phyloP scores from a whole-genome alignment of 2,113 vertebrate genomes.

The Chaetodon auriga region DNA sequence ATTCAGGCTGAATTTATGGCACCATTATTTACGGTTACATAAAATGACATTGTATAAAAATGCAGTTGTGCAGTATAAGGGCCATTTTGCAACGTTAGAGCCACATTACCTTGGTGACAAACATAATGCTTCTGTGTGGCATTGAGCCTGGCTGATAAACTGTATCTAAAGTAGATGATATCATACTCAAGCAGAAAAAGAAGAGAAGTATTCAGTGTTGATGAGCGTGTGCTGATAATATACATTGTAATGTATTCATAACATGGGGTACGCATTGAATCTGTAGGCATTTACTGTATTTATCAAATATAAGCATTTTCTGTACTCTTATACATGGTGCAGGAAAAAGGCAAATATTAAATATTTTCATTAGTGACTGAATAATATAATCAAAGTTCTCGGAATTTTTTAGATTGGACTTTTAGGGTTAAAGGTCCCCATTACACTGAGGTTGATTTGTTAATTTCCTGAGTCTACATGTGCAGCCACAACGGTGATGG shows the following conservation, averaged over 20 bases:
- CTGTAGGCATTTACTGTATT: not conserved
- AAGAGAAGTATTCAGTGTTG: conserved; percentile 52
- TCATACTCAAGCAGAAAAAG: conserved; percentile 33
- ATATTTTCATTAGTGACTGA: not conserved
- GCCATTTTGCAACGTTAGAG: conserved; percentile 73
- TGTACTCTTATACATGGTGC: not conserved
- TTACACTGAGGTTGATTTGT: conserved; percentile 43
- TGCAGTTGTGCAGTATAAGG: conserved; percentile 64
- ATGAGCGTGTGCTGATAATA: conserved; percentile 33
- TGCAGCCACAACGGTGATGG: conserved; percentile 58
- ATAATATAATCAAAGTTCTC: not conserved
- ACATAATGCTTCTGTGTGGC: conserved; percentile 71
- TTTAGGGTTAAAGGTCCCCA: conserved; percentile 15
- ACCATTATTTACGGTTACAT: conserved; percentile 75
- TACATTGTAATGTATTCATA: conserved; percentile 25
- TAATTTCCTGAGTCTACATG: conserved; percentile 63
- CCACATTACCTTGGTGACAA: conserved; percentile 71
- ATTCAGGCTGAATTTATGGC: conserved; percentile 77
- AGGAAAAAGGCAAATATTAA: not conserved
- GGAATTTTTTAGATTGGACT: not conserved
- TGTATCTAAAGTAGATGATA: conserved; percentile 50
- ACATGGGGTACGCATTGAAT: not conserved
- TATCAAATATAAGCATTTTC: not conserved
- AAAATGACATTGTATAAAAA: conserved; percentile 80
- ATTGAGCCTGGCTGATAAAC: conserved; percentile 55